Evolutionary conservation across 2,888 invertebrate species (phyloP).

Genomic region (Phalangium opilio): DNA sequence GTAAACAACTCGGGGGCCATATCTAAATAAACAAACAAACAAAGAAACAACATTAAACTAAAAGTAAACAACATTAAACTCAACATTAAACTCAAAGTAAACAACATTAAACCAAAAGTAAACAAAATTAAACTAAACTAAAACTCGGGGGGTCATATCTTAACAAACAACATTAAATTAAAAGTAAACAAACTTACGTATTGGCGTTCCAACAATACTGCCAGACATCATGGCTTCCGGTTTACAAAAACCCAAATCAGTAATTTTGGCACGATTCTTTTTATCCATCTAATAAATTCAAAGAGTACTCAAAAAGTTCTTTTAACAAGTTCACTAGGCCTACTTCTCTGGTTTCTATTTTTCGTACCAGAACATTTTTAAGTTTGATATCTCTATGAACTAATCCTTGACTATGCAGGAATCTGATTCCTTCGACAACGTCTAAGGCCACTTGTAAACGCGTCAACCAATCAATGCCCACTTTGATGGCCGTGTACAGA

Average conservation of each 20-base stretch:
- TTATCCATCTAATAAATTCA: constrained; percentile 42
- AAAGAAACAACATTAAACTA: too few species aligned
- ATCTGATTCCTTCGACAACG: constrained; percentile 71
- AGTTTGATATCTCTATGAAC: constrained; percentile 79
- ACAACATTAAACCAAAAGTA: too few species aligned
- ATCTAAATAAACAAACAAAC: too few species aligned
- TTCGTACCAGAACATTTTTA: constrained; percentile 62
- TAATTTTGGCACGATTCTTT: constrained; percentile 56
- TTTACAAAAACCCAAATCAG: constrained; percentile 78
- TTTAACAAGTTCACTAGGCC: too few species aligned
- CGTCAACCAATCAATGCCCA: constrained; percentile 46
- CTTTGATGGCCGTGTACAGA: constrained; percentile 56
- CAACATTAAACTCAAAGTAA: too few species aligned
- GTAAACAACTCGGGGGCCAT: constrained; percentile 78
- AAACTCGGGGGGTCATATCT: too few species aligned
- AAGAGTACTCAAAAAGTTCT: background rate
- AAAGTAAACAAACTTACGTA: too few species aligned
- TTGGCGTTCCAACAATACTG: constrained; percentile 71
- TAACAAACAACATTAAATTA: too few species aligned
- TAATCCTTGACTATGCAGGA: constrained; percentile 70
- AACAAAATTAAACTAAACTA: too few species aligned
- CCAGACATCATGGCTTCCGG: constrained; percentile 81
- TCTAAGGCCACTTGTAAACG: constrained; percentile 50
- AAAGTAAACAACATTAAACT: too few species aligned
- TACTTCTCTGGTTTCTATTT: background rate